These are phyloP conservation scores for Platysteira castanea DNA, from an alignment of 2,113 vertebrate species.

Conservation along the genomic window DNA sequence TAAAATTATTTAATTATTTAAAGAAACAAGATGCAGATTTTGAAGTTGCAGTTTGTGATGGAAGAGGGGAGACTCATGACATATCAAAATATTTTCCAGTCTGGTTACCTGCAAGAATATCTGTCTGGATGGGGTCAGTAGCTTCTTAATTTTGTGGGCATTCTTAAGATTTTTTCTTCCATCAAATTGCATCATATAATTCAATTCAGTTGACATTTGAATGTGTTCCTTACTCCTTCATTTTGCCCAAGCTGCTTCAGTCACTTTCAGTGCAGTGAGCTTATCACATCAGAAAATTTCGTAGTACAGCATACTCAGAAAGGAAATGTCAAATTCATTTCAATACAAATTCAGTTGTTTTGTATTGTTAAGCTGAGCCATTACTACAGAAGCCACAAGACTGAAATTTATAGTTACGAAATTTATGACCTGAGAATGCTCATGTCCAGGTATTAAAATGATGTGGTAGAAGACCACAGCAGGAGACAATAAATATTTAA, in stretches of 20 bases:
- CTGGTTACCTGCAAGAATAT: not conserved
- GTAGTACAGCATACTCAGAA: not conserved
- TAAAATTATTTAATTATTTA: not conserved
- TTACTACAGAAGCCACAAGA: not conserved
- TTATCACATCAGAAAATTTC: not conserved
- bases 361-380: not conserved
- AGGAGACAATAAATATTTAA: not conserved
- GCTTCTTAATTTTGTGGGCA: not conserved
- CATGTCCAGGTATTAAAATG: not conserved
- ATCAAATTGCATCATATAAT: not conserved
- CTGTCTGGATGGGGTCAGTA: not conserved
- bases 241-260: not conserved
- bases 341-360: not conserved
- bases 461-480: not conserved
- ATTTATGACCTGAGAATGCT: not conserved
- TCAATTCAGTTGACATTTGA: not conserved
- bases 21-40: not conserved
- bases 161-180: not conserved
- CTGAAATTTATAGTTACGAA: not conserved
- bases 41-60: not conserved
- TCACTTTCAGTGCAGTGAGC: not conserved
- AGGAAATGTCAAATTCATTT: slow-evolving; percentile 16
- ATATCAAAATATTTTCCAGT: not conserved
- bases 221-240: not conserved
- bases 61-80: not conserved